Base-by-base conservation (phyloP, 2,113 vertebrate species). In the Scartelaos histophorus region DNA sequence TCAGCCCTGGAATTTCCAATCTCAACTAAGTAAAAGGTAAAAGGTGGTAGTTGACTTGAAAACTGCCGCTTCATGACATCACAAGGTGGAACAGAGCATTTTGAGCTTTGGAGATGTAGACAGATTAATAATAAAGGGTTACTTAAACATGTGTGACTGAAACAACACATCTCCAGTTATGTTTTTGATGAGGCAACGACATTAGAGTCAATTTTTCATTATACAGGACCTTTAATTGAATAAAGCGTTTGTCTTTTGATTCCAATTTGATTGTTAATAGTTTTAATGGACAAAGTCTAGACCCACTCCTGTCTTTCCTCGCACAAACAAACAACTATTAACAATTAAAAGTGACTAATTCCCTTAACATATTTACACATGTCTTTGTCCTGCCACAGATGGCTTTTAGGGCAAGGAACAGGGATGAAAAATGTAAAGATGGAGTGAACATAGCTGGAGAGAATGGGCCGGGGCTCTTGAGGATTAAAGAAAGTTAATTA, bases 401-500 rank as follows among this genome's bases (percentile, higher is more conserved):
- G 35, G 34, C 56, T 58, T 58, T 56, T 7, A 57, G 56, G 45
- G 22, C 51, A 35, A 74, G 46, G 67, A 69, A 76, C 5, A 0
- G 38, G 64, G 72, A 73, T 71, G 47, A 65, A 68, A 78, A 82
- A 82, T 83, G 24, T 34, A 13, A 68, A 79, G 53, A 69, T 46
- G n/a, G 67, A 64, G 46, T 16, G 38, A 54, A 54, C 60, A 71
- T 83, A 69, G 85, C 24, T 21, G 71, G 29, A 61, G 78, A 78
- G 80, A 74, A 72, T 62, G 66, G 68, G 69, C 78, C 79, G 76
- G 35, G 77, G 80, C 80, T 58, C 19, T n/a, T 16, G 62, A 73
- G 82, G 79, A 87, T 89, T 85, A 85, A 21, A 71, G 62, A 66
- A 64, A 83, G 78, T 83, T 87, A 82, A 89, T 86, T 91, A 82